Percentiles rank a stretch among this genome's conserved stretches.
These are phyloP conservation scores for Drosophila emarginata DNA, from an alignment of 2,888 invertebrate genomes.

Conservation along the genomic window DNA sequence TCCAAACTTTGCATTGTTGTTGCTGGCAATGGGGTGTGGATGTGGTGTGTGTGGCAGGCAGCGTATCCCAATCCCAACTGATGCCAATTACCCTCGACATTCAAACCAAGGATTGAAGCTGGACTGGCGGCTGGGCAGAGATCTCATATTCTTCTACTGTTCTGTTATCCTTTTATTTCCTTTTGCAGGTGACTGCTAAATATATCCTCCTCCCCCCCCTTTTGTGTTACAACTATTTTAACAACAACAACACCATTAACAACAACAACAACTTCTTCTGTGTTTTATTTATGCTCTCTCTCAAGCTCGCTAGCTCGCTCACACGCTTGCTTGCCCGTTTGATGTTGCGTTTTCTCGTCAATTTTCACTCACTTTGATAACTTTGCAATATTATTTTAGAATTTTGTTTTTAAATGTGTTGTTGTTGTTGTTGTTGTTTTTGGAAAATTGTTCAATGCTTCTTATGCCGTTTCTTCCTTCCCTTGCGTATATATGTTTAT, in stretches of 20 bases:
- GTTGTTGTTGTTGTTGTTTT: slow-evolving; percentile 12
- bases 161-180: slow-evolving; percentile 31
- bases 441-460: slow-evolving; percentile 54
- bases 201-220: slow-evolving; percentile 27
- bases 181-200: slow-evolving; percentile 68
- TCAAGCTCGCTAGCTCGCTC: slow-evolving; percentile 29
- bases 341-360: slow-evolving; percentile 11
- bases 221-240: slow-evolving; percentile 58
- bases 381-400: slow-evolving; percentile 3
- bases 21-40: slow-evolving; percentile 20
- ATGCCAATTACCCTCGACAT: slow-evolving; percentile 79
- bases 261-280: slow-evolving; percentile 45
- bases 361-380: slow-evolving; percentile 12
- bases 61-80: slow-evolving; percentile 40
- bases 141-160: slow-evolving; percentile 42
- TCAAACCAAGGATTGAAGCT: slow-evolving; percentile 68
- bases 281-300: slow-evolving; percentile 49
- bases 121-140: slow-evolving; percentile 54
- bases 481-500: slow-evolving; percentile 2
- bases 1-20: slow-evolving; percentile 87
- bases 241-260: slow-evolving; percentile 37
- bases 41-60: slow-evolving; percentile 61
- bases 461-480: slow-evolving; percentile 52
- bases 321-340: neutral
- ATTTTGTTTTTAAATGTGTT: slow-evolving; percentile 8